Evolutionary conservation across 1,140 invertebrate genomes (phyloP), one percentile per base, ranked within the genome.

Genomic region (Papilio helenus): DNA sequence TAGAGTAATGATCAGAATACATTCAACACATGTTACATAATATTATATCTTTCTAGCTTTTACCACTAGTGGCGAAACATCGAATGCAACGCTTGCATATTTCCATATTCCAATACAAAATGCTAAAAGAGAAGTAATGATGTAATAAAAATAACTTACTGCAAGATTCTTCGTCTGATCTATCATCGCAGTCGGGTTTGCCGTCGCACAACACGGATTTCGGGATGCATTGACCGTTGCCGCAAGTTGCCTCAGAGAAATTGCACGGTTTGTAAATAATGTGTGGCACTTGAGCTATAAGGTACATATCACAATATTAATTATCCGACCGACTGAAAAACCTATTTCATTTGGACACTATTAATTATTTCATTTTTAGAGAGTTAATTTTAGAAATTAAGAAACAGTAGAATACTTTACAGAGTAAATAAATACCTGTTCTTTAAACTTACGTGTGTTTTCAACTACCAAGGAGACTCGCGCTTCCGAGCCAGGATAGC

Each of bases 91-190:
- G 18, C 4, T 55, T 55, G 18, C 51, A 7, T 2, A 46, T 46
- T 46, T 20, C 7, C 18, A 18, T 55, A 20, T 20, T 55, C n/a
- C 9, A 20, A 55, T 8, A 20, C 51, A 20, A 20, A n/a, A n/a
- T n/a, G n/a, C n/a, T n/a, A n/a, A n/a, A 20, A n/a, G 18, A 55
- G 18, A 7, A 55, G 18, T n/a, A 8, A n/a, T 55, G 1, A 18
- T 18, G 7, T 9, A 9, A 2, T 29, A 10, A 49, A 51, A 44
- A 55, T 76, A 81, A 96, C 96, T 96, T 95, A 97, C 98, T 97
- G 95, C 98, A 99, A 88, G 97, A 96, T 85, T 96, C 96, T 95
- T 99, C 98, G 94, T 99, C 98, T 4, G 98, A 98, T 20, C 97
- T 96, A 92, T 99, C 99, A 14, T 95, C 95, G 89, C 98, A 99